phyloP scores from a whole-genome alignment of 2,888 invertebrate species.

The Diarsia mendica region DNA sequence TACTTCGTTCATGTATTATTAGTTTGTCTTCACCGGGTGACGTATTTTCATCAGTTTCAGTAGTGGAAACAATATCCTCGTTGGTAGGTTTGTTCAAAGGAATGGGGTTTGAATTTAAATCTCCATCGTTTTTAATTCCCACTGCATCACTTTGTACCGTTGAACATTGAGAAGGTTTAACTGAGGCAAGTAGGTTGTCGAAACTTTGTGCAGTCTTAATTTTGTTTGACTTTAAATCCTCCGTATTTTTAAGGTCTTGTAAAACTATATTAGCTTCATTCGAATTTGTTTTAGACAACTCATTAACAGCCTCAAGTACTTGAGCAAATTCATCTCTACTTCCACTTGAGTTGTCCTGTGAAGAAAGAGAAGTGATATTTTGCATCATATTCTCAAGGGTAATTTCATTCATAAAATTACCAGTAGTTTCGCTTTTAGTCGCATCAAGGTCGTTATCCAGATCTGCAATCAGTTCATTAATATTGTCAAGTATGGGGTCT shows the following conservation, averaged over 20 bases:
- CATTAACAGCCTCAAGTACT: constrained; percentile 58
- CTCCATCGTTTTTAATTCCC: background rate
- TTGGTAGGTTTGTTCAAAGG: constrained; percentile 42
- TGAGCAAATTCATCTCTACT: constrained; percentile 68
- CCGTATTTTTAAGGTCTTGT: constrained; percentile 3
- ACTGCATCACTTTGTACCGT: constrained; percentile 4
- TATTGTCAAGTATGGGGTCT: constrained; percentile 82
- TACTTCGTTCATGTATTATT: constrained; percentile 45
- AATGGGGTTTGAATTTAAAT: background rate
- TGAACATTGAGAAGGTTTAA: constrained; percentile 12
- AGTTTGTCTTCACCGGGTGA: constrained; percentile 42
- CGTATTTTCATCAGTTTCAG: constrained; percentile 63
- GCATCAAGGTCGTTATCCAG: constrained; percentile 79
- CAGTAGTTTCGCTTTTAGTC: constrained; percentile 70
- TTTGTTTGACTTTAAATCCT: constrained; percentile 7
- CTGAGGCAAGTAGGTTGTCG: constrained; percentile 7
- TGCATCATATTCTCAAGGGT: constrained; percentile 76
- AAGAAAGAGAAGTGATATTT: constrained; percentile 68
- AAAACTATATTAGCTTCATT: constrained; percentile 4
- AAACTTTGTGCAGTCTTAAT: constrained; percentile 5
- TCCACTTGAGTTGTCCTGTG: constrained; percentile 64
- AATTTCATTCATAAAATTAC: constrained; percentile 77
- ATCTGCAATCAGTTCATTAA: constrained; percentile 82
- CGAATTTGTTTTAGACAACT: constrained; percentile 27
- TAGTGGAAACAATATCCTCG: constrained; percentile 79